A percentile compares a stretch with the other conserved stretches of the same genome.
Evolutionary conservation across 1,140 invertebrate species (phyloP).

Genomic region (Euwallacea similis): DNA sequence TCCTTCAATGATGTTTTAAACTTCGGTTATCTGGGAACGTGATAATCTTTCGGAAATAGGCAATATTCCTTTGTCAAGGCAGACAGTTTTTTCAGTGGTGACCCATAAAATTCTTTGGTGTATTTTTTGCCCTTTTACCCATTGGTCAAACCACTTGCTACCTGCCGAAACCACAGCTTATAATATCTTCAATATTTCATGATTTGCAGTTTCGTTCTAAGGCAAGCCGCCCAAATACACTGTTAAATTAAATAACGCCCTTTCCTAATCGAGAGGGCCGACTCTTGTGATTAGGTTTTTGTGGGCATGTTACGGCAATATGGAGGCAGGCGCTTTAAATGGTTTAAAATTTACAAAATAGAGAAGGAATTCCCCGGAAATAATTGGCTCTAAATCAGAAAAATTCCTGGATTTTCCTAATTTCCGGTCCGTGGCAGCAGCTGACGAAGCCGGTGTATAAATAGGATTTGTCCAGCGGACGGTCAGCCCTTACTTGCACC

Average conservation of each 20-base stretch:
- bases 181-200: slow-evolving; percentile 14
- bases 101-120: too few relatives aligned
- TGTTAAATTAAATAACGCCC: slow-evolving; percentile 20
- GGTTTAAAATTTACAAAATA: not conserved
- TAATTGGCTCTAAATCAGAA: too few relatives aligned
- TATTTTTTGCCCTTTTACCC: too few relatives aligned
- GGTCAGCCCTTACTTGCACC: slow-evolving; percentile 44
- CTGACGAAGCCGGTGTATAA: slow-evolving; percentile 39
- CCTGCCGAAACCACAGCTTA: slow-evolving; percentile 17
- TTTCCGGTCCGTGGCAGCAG: slow-evolving; percentile 2
- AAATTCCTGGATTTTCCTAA: slow-evolving; percentile 8
- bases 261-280: slow-evolving; percentile 9
- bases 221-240: slow-evolving; percentile 4
- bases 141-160: not conserved
- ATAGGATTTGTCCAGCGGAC: slow-evolving; percentile 47
- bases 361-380: too few relatives aligned
- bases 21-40: too few relatives aligned
- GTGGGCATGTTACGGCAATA: not conserved
- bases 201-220: slow-evolving; percentile 15
- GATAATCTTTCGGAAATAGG: too few relatives aligned
- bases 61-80: too few relatives aligned
- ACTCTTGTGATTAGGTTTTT: slow-evolving; percentile 5
- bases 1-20: too few relatives aligned
- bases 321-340: not conserved
- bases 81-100: too few relatives aligned